Percentiles rank a stretch among this genome's conserved stretches.
These are phyloP conservation scores for Drosophila ironensis DNA, from an alignment of 1,140 invertebrate species.

Conservation along the genomic window DNA sequence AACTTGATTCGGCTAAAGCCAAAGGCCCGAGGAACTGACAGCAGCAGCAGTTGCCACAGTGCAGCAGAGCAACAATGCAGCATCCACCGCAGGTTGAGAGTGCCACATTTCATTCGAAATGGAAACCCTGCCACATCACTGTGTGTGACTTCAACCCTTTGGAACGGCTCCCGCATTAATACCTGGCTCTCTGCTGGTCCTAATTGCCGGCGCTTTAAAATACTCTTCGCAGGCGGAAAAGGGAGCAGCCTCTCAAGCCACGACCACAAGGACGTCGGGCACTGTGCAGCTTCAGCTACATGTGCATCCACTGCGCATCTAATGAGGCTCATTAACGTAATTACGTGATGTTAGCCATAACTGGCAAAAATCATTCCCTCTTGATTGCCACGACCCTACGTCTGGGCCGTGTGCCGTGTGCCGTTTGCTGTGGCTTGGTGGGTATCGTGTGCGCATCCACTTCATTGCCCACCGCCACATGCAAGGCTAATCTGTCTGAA, in stretches of 20 bases:
- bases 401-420: background rate
- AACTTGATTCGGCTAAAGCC: constrained; percentile 6
- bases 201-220: constrained; percentile 35
- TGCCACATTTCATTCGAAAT: constrained; percentile 3
- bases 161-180: constrained; percentile 11
- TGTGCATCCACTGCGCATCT: constrained; percentile 23
- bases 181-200: constrained; percentile 23
- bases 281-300: background rate
- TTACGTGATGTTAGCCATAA: constrained; percentile 55
- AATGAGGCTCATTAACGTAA: constrained; percentile 73
- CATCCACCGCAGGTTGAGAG: background rate
- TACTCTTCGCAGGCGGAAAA: constrained; percentile 3
- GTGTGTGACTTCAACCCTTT: constrained; percentile 5
- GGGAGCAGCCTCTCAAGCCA: constrained; percentile 1
- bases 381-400: constrained; percentile 20
- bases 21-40: constrained; percentile 7
- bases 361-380: constrained; percentile 23
- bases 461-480: constrained; percentile 22
- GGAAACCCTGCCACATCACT: background rate
- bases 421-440: background rate
- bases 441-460: constrained; percentile 14
- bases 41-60: no score
- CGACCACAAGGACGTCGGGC: background rate
- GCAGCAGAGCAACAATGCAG: background rate
- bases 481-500: constrained; percentile 16